These are phyloP conservation scores for Trissolcus basalis DNA, from an alignment of 1,140 invertebrate species.

Conservation along the genomic window DNA sequence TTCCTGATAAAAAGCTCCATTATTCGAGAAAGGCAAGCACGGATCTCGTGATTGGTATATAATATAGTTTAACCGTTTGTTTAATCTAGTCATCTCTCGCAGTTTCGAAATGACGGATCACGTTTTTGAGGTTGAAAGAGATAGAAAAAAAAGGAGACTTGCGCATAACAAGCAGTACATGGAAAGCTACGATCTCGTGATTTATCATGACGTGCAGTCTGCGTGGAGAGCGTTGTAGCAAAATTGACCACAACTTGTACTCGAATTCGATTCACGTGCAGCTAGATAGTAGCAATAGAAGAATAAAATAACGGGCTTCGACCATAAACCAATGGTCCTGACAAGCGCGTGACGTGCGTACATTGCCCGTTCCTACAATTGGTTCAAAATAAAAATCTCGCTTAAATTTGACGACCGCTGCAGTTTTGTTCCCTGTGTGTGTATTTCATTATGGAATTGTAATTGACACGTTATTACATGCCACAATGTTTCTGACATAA, in stretches of 20 bases:
- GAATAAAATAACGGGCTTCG: slow-evolving; percentile 51
- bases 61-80: slow-evolving; percentile 31
- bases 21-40: neutral
- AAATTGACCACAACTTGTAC: slow-evolving; percentile 59
- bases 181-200: slow-evolving; percentile 43
- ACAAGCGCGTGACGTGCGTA: slow-evolving; percentile 58
- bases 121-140: slow-evolving; percentile 16
- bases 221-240: slow-evolving; percentile 45
- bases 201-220: slow-evolving; percentile 49
- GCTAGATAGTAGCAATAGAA: slow-evolving; percentile 55
- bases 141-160: slow-evolving; percentile 16
- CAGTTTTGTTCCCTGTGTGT: slow-evolving; percentile 7
- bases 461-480: slow-evolving; percentile 22
- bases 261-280: slow-evolving; percentile 57
- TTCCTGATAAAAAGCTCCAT: too few relatives aligned
- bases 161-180: slow-evolving; percentile 49
- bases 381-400: slow-evolving; percentile 39
- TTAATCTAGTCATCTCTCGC: slow-evolving; percentile 37
- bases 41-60: slow-evolving; percentile 9
- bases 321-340: slow-evolving; percentile 57
- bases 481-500: too few relatives aligned
- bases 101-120: slow-evolving; percentile 42
- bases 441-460: slow-evolving; percentile 31
- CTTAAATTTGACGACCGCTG: slow-evolving; percentile 16
- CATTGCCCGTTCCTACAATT: slow-evolving; percentile 53